Evolutionary conservation across 2,888 invertebrate species (phyloP).

Genomic region (Trichopoda pennipes): DNA sequence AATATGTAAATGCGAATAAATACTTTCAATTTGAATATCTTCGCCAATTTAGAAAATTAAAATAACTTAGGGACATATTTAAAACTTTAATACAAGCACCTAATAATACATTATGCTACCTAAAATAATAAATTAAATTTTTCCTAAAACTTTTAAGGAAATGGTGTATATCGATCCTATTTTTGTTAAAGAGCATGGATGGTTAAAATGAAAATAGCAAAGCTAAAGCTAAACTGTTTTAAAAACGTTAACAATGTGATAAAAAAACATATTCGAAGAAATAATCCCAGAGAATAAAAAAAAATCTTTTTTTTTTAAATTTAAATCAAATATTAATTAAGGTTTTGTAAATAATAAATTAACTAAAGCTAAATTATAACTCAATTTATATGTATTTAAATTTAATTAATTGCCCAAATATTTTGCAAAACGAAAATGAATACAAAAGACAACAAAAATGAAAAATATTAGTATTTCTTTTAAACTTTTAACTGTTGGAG

Average conservation of each 20-base stretch:
- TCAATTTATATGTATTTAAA: too few relatives aligned
- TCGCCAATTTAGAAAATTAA: too few relatives aligned
- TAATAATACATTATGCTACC: not conserved
- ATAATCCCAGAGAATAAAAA: conserved; percentile 39
- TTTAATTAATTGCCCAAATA: too few relatives aligned
- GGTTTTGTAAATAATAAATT: conserved; percentile 23
- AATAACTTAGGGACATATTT: too few relatives aligned
- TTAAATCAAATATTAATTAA: conserved; percentile 11
- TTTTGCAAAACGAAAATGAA: too few relatives aligned
- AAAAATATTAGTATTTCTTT: too few relatives aligned
- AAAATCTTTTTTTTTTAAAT: conserved; percentile 9
- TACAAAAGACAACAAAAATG: too few relatives aligned
- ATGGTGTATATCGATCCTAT: conserved; percentile 37
- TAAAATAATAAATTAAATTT: not conserved
- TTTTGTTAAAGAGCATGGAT: not conserved
- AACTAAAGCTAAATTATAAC: not conserved
- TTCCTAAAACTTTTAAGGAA: conserved; percentile 11
- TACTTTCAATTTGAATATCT: too few relatives aligned
- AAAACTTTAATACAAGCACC: too few relatives aligned
- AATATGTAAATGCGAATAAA: too few relatives aligned
- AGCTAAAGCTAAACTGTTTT: conserved; percentile 57
- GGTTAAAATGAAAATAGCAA: conserved; percentile 44
- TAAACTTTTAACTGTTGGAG: too few relatives aligned
- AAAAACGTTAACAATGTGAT: conserved; percentile 58
- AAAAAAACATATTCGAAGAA: conserved; percentile 47